Conservation (phyloP, 1,140 invertebrate genomes). For the Zaprionus lachaisei region DNA sequence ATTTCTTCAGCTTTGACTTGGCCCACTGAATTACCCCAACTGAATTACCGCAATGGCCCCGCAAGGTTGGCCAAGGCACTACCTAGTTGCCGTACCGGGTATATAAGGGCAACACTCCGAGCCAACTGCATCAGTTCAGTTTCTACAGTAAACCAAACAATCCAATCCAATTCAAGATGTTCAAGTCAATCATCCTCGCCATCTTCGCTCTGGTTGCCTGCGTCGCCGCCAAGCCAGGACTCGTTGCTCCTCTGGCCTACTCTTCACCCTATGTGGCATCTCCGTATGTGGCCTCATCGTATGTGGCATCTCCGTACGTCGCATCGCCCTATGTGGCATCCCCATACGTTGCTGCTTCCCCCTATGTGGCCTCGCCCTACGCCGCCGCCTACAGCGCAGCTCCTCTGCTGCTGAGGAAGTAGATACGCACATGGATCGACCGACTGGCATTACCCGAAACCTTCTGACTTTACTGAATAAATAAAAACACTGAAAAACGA, state of each 20-base stretch:
- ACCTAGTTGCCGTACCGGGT: slow-evolving; percentile 14
- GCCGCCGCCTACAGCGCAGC: slow-evolving; percentile 51
- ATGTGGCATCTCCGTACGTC: slow-evolving; percentile 54
- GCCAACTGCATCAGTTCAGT: slow-evolving; percentile 61
- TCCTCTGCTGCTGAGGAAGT: slow-evolving; percentile 70
- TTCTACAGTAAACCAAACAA: slow-evolving; percentile 45
- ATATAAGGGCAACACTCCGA: slow-evolving; percentile 42
- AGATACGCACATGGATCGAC: slow-evolving; percentile 28
- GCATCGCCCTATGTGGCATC: slow-evolving; percentile 61
- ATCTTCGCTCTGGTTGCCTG: slow-evolving; percentile 65
- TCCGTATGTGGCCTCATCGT: slow-evolving; percentile 60
- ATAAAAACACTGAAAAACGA: slow-evolving; percentile 40
- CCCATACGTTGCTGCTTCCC: slow-evolving; percentile 51
- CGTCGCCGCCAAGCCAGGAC: slow-evolving; percentile 67
- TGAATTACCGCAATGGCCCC: slow-evolving; percentile 12
- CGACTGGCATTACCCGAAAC: slow-evolving; percentile 9
- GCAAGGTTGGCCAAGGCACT: slow-evolving; percentile 38
- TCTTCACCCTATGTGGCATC: slow-evolving; percentile 67
- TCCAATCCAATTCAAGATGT: slow-evolving; percentile 60
- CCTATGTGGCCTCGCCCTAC: slow-evolving; percentile 72
- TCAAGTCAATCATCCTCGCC: slow-evolving; percentile 70
- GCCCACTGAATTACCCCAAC: slow-evolving; percentile 3
- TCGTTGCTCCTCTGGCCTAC: slow-evolving; percentile 73
- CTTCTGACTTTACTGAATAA: slow-evolving; percentile 4
- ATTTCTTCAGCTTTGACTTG: slow-evolving; percentile 13